Conservation (phyloP, 2,888 invertebrate species). For the Shargacucullia verbasci region DNA sequence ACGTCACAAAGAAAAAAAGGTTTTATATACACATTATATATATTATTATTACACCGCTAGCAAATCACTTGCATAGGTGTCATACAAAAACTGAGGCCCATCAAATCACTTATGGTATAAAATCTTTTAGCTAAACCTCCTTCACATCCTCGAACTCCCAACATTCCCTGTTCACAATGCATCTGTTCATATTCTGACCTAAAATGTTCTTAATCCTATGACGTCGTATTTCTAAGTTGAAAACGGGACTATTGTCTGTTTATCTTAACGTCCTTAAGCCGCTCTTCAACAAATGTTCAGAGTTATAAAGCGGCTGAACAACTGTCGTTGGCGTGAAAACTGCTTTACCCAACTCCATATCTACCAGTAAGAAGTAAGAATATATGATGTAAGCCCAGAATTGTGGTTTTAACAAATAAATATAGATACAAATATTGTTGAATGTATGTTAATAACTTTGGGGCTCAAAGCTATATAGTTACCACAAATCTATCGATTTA, state of each 20-base stretch:
- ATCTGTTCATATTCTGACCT: conserved; percentile 15
- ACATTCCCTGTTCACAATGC: conserved; percentile 22
- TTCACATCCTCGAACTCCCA: conserved; percentile 9
- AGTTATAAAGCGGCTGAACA: conserved; percentile 11
- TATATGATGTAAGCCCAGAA: conserved; percentile 1
- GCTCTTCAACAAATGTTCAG: conserved; percentile 24
- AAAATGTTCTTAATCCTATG: conserved; percentile 17
- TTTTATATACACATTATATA: no score
- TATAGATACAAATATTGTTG: conserved; percentile 29
- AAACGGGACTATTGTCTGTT: conserved; percentile 17
- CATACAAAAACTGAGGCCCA: no score
- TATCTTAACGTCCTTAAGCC: conserved; percentile 28
- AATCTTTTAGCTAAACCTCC: not conserved
- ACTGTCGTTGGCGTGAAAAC: conserved; percentile 16
- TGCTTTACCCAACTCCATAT: conserved; percentile 21
- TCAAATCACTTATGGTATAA: no score
- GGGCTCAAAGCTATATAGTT: no score
- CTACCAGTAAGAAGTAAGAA: conserved; percentile 2
- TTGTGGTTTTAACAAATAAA: conserved; percentile 26
- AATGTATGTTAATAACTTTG: no score
- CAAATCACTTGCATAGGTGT: no score
- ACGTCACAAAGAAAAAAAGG: no score
- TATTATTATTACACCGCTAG: no score
- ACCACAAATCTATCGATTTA: no score
- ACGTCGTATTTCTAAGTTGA: conserved; percentile 8